Evolutionary conservation across 2,888 invertebrate species (phyloP).

Genomic region (Aradus depressus): DNA sequence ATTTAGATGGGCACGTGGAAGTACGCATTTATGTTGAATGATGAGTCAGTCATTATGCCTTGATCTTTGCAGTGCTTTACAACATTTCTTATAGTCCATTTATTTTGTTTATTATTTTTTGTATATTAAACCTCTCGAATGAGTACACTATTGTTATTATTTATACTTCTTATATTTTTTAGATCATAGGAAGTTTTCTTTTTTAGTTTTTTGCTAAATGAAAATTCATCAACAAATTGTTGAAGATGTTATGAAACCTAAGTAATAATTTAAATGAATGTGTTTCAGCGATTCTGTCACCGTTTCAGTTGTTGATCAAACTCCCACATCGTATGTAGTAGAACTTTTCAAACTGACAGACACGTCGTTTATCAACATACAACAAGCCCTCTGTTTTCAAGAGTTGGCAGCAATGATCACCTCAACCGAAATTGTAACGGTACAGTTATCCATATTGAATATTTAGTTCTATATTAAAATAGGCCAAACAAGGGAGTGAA

Average conservation of each 20-base stretch:
- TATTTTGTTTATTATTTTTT: neutral
- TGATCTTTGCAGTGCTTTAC: neutral
- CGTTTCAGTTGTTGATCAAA: neutral
- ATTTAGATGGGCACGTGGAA: no score
- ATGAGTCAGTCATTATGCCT: neutral
- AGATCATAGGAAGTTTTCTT: no score
- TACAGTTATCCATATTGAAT: no score
- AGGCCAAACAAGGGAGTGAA: no score
- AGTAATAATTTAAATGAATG: no score
- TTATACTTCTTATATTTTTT: neutral
- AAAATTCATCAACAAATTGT: no score
- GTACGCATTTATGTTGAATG: no score
- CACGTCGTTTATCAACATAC: constrained; percentile 10
- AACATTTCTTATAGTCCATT: neutral
- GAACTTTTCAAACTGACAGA: constrained; percentile 16
- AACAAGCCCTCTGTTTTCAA: constrained; percentile 15
- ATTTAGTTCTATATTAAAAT: no score
- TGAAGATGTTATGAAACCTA: no score
- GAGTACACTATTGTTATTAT: neutral
- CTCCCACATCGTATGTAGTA: neutral
- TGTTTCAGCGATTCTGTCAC: constrained; percentile 12
- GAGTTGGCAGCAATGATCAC: constrained; percentile 13
- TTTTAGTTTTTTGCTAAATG: no score
- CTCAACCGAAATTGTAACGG: no score
- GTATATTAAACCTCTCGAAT: neutral